These are phyloP conservation scores for Myiotriccus ornatus DNA, from an alignment of 2,797 vertebrate species.

Conservation along the genomic window DNA sequence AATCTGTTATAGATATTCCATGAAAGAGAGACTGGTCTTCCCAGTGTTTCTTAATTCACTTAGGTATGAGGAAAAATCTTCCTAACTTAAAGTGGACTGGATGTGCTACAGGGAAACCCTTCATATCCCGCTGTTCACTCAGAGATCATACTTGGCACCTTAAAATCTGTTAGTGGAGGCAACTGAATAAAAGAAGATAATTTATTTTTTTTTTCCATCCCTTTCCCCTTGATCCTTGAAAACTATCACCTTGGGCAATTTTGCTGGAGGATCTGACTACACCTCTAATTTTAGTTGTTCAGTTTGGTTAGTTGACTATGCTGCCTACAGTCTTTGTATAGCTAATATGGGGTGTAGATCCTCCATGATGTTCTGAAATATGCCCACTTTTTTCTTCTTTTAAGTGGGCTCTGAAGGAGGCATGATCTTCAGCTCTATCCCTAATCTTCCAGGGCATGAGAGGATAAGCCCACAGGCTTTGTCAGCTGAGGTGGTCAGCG, in stretches of 20 bases:
- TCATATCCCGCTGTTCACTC: neutral
- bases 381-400: neutral
- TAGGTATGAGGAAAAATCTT: neutral
- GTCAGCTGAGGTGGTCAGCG: neutral
- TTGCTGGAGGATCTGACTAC: neutral
- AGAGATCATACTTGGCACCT: neutral
- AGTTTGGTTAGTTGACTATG: neutral
- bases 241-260: neutral
- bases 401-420: neutral
- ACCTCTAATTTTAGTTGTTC: neutral
- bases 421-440: neutral
- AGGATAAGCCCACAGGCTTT: neutral
- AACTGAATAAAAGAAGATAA: neutral
- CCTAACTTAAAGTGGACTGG: neutral
- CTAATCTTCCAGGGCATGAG: neutral
- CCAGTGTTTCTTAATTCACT: neutral
- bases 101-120: neutral
- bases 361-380: neutral
- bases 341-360: neutral
- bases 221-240: neutral
- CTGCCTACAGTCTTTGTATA: neutral
- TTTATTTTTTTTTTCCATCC: neutral
- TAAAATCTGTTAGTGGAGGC: neutral
- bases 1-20: neutral
- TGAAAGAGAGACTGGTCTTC: neutral